Percentiles rank a stretch among this genome's conserved stretches.
These are phyloP conservation scores for Ginglymostoma cirratum DNA, from an alignment of 2,113 vertebrate genomes.

Conservation along the genomic window DNA sequence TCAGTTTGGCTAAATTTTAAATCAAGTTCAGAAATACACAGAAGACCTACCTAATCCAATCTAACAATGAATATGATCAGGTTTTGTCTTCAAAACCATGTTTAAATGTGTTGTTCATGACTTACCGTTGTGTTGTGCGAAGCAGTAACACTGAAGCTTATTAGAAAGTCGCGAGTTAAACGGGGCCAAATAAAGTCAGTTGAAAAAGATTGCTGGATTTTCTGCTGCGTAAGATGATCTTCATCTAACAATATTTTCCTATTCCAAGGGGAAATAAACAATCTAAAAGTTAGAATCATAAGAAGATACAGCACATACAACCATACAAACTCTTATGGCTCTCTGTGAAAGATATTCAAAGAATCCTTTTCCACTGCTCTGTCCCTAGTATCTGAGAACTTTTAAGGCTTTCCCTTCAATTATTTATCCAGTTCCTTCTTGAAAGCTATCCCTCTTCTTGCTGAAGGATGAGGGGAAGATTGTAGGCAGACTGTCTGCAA, in stretches of 20 bases:
- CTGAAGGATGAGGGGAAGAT: no score
- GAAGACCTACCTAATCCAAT: not conserved
- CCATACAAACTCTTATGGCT: not conserved
- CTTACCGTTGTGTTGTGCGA: slow-evolving; percentile 79
- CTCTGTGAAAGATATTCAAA: not conserved
- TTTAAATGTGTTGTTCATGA: not conserved
- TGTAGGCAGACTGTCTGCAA: no score
- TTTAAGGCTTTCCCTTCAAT: not conserved
- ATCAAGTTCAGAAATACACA: no score
- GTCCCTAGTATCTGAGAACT: not conserved
- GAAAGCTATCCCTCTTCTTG: not conserved
- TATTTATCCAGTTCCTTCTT: not conserved
- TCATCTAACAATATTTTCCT: not conserved
- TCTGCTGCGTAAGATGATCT: not conserved
- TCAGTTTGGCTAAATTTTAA: not conserved
- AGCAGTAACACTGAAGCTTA: slow-evolving; percentile 81
- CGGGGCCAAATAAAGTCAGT: slow-evolving; percentile 65
- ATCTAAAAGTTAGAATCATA: not conserved
- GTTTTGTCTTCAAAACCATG: not conserved
- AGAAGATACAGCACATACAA: not conserved
- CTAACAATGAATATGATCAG: not conserved
- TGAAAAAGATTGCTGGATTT: slow-evolving; percentile 30
- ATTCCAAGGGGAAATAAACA: not conserved
- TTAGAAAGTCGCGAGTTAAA: slow-evolving; percentile 56
- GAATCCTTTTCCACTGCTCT: not conserved